Evolutionary conservation across 2,113 vertebrate genomes (phyloP).

Genomic region (Tachysurus fulvidraco): DNA sequence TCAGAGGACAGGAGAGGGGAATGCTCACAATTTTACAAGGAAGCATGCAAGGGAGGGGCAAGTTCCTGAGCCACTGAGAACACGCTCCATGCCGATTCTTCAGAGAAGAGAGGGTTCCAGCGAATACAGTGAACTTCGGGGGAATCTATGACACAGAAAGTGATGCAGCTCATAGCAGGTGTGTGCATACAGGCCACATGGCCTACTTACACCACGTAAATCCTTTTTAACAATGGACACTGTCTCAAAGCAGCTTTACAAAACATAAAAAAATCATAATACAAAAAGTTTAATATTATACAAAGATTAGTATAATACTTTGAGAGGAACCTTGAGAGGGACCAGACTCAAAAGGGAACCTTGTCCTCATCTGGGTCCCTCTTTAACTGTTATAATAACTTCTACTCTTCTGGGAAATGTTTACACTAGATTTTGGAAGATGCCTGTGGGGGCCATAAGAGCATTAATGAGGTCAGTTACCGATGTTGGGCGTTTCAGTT

Average conservation of each 20-base stretch:
- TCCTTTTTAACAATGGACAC: neutral
- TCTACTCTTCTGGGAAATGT: neutral
- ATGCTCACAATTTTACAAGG: constrained; percentile 45
- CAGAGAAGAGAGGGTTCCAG: constrained; percentile 68
- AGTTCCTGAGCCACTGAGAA: constrained; percentile 63
- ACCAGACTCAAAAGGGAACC: too few species aligned
- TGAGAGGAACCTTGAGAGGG: too few species aligned
- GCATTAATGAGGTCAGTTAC: neutral
- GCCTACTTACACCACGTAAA: neutral
- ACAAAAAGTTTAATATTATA: too few species aligned
- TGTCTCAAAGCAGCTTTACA: too few species aligned
- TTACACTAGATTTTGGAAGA: neutral
- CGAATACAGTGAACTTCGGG: constrained; percentile 63
- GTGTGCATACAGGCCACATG: neutral
- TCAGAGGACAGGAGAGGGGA: constrained; percentile 5
- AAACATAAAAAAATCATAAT: too few species aligned
- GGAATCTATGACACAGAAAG: constrained; percentile 65
- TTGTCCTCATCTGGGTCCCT: neutral
- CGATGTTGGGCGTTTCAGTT: neutral
- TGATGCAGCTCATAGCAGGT: constrained; percentile 18
- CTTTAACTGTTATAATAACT: neutral
- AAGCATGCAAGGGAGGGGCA: constrained; percentile 56
- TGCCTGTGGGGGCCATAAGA: neutral
- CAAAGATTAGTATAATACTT: too few species aligned
- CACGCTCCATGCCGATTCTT: constrained; percentile 57